Evolutionary conservation across 2,113 vertebrate species (phyloP).

Genomic region (Phainopepla nitens): DNA sequence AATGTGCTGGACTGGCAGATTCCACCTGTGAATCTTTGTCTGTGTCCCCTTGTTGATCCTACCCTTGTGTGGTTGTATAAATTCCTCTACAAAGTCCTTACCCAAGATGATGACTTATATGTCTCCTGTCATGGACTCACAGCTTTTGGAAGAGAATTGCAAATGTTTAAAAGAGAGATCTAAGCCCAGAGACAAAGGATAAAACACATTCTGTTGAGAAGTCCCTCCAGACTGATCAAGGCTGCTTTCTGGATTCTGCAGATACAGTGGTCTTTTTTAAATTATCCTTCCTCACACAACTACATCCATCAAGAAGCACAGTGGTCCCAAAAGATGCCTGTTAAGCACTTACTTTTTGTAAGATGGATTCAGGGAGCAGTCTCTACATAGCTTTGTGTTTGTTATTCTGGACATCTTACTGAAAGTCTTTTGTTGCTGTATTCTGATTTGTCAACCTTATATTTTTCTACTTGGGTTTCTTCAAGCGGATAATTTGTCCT

Average conservation of each 20-base stretch:
- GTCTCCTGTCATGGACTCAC: background rate
- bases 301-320: background rate
- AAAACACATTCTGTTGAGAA: background rate
- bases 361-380: background rate
- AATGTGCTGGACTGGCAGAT: background rate
- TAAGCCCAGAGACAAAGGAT: background rate
- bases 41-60: background rate
- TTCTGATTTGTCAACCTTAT: background rate
- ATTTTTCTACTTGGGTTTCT: background rate
- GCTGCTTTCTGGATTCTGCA: background rate
- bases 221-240: background rate
- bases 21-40: background rate
- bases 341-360: background rate
- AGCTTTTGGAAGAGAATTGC: background rate
- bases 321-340: background rate
- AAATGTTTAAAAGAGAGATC: background rate
- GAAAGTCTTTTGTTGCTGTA: background rate
- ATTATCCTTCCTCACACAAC: background rate
- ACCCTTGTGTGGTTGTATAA: background rate
- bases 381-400: background rate
- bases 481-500: background rate
- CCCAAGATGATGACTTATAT: background rate
- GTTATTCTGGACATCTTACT: background rate
- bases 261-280: background rate
- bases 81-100: background rate